Evolutionary conservation across 2,797 vertebrate species (phyloP).

Genomic region (Danionella dracula): DNA sequence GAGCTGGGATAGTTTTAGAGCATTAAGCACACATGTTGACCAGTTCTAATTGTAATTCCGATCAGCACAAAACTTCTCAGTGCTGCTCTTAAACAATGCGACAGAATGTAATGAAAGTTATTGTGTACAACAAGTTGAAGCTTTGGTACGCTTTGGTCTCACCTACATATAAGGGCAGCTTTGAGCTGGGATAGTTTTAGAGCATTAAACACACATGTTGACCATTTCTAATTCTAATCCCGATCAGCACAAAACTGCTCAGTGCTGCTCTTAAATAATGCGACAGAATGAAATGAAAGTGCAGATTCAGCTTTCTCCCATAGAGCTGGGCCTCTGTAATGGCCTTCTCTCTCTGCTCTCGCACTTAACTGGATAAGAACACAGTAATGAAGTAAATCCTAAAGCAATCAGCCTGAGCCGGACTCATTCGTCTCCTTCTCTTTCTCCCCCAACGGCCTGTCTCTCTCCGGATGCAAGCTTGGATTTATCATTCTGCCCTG

Average conservation of each 20-base stretch:
- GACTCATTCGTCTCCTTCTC: constrained; percentile 36
- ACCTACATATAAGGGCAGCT: too few species aligned
- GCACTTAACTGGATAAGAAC: constrained; percentile 46
- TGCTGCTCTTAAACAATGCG: constrained; percentile 6
- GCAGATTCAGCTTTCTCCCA: constrained; percentile 44
- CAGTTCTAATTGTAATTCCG: neutral
- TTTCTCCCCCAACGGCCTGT: constrained; percentile 10
- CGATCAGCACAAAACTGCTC: constrained; percentile 9
- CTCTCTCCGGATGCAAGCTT: constrained; percentile 40
- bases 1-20: too few species aligned
- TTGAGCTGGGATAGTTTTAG: too few species aligned
- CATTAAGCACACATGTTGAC: neutral
- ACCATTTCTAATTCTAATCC: neutral
- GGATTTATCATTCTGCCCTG: constrained; percentile 72
- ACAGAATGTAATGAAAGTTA: constrained; percentile 28
- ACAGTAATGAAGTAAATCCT: constrained; percentile 46
- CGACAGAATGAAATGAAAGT: constrained; percentile 47
- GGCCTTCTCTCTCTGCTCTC: constrained; percentile 28
- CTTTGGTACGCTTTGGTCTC: too few species aligned
- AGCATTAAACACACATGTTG: neutral
- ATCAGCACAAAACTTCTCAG: constrained; percentile 5
- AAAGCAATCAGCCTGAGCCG: constrained; percentile 44
- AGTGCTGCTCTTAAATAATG: constrained; percentile 6
- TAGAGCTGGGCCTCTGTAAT: constrained; percentile 14
- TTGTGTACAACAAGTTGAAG: too few species aligned